Base-by-base conservation (phyloP, 2,888 invertebrate genomes). In the Harmothoe impar region DNA sequence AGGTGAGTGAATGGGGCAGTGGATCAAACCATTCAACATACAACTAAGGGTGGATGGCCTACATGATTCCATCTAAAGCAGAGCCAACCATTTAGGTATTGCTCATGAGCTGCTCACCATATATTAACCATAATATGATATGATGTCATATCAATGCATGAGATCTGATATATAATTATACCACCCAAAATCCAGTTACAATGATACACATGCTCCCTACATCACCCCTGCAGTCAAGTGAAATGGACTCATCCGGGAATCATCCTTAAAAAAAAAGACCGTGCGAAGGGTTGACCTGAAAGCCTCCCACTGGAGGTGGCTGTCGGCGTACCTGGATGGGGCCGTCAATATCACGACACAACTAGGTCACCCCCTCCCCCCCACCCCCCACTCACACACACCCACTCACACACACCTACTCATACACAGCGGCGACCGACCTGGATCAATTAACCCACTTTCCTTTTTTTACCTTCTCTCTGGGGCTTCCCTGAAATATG, bases 241-340 rank as follows among this genome's bases (percentile, higher is more conserved):
- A 35, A 81, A 3, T 81, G 81, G 81, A 33, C 20, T 35, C 23
- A 35, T 43, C 81, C 81, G 12, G 17, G 43, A 23, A 81, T 81
- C 81, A 43, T 20, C 81, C 43, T 5, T 43, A 3, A 81, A 81
- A 81, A 77, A 77, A 25, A 31, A 43, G 81, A 35, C 33, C 43
- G 62, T 62, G n/a, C 15, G 81, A 3, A 35, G 33, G 35, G 17
- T 33, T 81, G 81, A 81, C 81, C 81, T 81, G 81, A 43, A 81
- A 81, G 35, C 81, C 43, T 0, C 7, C 62, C 15, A 7, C 10
- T 20, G 62, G 29, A 72, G 25, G 72, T 1, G 29, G 25, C 72
- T 5, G n/a, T n/a, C 5, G 15, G 31, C 72, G 72, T 72, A 72
- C 72, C 72, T 72, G 72, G 72, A 15, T 29, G 7, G n/a, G 3